Base-by-base conservation (phyloP, 2,888 invertebrate genomes). In the Apocheima hispidaria region DNA sequence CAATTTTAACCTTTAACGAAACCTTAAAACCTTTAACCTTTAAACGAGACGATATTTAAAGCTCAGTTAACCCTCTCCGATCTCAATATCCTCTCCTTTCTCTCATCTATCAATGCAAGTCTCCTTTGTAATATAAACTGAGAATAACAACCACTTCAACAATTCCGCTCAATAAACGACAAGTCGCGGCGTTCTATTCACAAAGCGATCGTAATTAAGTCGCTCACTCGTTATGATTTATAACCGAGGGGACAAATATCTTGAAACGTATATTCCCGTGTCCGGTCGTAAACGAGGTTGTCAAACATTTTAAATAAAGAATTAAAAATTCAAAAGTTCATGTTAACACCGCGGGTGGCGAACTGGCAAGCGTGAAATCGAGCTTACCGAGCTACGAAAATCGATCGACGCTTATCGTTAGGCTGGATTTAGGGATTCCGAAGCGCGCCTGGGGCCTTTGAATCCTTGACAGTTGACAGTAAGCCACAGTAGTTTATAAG, bases 201-300 rank as follows among this genome's bases (percentile, higher is more conserved):
- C 62, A 67, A 68, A 67, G 68, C 68, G 35, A 23, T 30, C 62
- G 65, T 70, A 68, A 70, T 70, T 68, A 68, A 67, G 68, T 70
- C 68, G 66, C 66, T 52, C 60, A 63, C 60, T 66, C 33, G 35
- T 36, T 61, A 67, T 70, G 70, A 70, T 70, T 70, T 70, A 70
- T 64, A 59, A 67, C 18, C 18, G 18, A 49, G 65, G 68, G 69
- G 67, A 62, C 65, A 60, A 56, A 53, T 60, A 54, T 67, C 69
- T 67, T 51, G 36, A 52, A 58, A 59, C 56, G 26, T 68, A 62
- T 67, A 64, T 67, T 64, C 41, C 56, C 60, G 65, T 68, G 61
- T 68, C 70, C 70, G 68, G 70, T 70, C 70, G 66, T 70, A 60
- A 70, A 69, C 56, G 51, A 58, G 36, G 38, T 56, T 61, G 68